A percentile compares a stretch with the other conserved stretches of the same genome.
Evolutionary conservation across 2,113 vertebrate genomes (phyloP).

Genomic region (Spermophilus dauricus): DNA sequence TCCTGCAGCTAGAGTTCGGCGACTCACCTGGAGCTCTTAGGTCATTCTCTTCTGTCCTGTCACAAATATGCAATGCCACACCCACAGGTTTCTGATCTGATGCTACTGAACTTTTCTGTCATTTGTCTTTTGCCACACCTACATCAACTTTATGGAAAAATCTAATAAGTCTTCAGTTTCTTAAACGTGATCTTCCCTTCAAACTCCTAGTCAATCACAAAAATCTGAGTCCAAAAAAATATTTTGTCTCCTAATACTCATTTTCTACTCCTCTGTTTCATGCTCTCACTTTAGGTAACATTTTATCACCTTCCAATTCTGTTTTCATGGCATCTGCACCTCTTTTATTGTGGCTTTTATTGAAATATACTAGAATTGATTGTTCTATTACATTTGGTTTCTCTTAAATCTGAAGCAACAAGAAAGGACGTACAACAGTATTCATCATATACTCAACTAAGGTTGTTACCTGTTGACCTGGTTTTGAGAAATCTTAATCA

Average conservation of each 20-base stretch:
- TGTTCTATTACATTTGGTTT: background rate
- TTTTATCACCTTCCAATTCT: background rate
- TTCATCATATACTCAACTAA: background rate
- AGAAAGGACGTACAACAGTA: background rate
- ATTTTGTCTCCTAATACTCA: background rate
- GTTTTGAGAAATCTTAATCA: constrained; percentile 12
- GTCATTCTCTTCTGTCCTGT: background rate
- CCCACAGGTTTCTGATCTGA: background rate
- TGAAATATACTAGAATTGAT: background rate
- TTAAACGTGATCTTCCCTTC: background rate
- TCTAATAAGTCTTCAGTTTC: background rate
- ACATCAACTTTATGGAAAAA: background rate
- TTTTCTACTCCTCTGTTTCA: background rate
- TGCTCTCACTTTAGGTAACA: background rate
- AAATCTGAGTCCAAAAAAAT: no score
- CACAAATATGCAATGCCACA: background rate
- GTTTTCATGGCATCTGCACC: background rate
- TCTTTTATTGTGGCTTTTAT: background rate
- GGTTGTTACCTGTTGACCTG: background rate
- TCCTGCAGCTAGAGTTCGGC: background rate
- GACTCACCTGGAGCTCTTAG: background rate
- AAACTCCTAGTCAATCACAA: background rate
- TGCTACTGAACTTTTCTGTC: background rate
- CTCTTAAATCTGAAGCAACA: background rate
- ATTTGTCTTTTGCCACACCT: background rate